These are phyloP conservation scores for Phrynosoma blainvillii DNA, from an alignment of 2,113 vertebrate species.

Conservation along the genomic window DNA sequence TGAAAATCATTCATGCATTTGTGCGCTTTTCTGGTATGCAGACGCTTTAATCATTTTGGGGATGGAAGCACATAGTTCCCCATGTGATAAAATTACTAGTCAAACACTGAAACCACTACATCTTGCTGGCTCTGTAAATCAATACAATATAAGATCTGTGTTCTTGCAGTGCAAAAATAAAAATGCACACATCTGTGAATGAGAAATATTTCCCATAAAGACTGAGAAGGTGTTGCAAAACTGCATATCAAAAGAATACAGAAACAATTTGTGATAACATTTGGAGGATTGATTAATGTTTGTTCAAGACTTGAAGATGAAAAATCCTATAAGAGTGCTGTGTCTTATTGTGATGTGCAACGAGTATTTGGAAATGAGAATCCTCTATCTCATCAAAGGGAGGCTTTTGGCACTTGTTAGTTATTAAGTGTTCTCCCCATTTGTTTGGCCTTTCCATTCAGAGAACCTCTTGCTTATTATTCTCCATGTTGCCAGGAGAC, in stretches of 20 bases:
- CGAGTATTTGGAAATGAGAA: conserved; percentile 24
- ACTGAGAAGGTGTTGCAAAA: background rate
- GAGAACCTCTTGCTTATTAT: conserved; percentile 6
- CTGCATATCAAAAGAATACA: background rate
- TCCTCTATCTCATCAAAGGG: conserved; percentile 5
- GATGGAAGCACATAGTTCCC: too few species aligned
- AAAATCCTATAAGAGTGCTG: background rate
- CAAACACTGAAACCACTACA: too few species aligned
- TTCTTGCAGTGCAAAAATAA: background rate
- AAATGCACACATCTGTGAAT: background rate
- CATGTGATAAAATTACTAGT: too few species aligned
- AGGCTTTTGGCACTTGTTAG: conserved; percentile 21
- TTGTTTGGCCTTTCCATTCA: conserved; percentile 15
- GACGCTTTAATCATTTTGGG: too few species aligned
- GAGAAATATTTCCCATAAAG: background rate
- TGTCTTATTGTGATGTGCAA: background rate
- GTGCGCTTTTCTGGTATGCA: too few species aligned
- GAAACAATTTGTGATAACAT: background rate
- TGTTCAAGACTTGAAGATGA: conserved; percentile 6
- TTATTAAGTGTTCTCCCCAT: conserved; percentile 18
- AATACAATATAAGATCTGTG: background rate
- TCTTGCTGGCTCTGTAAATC: too few species aligned
- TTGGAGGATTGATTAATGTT: conserved; percentile 28
- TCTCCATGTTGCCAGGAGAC: conserved; percentile 8
- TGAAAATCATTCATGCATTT: too few species aligned